Evolutionary conservation across 2,888 invertebrate genomes (phyloP), one percentile per base, ranked within the genome.

Genomic region (Tetranychus truncatus): DNA sequence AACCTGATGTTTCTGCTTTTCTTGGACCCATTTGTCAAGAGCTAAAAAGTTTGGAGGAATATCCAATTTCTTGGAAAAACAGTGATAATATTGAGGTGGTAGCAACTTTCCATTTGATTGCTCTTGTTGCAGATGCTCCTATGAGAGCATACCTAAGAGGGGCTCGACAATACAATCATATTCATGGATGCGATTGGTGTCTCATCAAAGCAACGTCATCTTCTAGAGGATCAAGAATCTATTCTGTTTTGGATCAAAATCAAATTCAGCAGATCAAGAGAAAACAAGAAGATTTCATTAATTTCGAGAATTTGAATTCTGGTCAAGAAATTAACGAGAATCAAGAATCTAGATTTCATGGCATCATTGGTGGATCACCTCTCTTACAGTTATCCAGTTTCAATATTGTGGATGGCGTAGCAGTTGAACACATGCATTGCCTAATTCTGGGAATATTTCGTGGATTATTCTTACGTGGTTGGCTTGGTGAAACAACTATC

Each of bases 131-230:
- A 15, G 72, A 72, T 72, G 72, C 72, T 9, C 34, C 44, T 34
- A 72, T 72, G 72, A 72, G 72, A 72, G 72, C 72, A 18, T 72
- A 18, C 6, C n/a, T 72, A 5, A n/a, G 45, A 45, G 45, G 45
- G 5, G 11, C 24, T 8, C 6, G n/a, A 15, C 72, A 72, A 34
- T 72, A 34, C 44, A 72, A 72, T 72, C 20, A 18, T 8, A 72
- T 24, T 3, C 7, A 21, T 18, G 72, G 72, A 9, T 72, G 72
- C 18, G 45, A 45, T 45, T 72, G 44, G 44, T 72, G 72, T 11
- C 8, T 20, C 4, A 72, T 34, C 3, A 9, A 44, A 72, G 72
- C 72, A 21, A 9, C 20, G 0, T 18, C 8, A 7, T 67, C 21
- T 0, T 1, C 34, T 1, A 3, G n/a, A 9, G 8, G 21, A 21